Evolutionary conservation across 1,140 invertebrate genomes (phyloP), one percentile per base, ranked within the genome.

Genomic region (Nephotettix cincticeps): DNA sequence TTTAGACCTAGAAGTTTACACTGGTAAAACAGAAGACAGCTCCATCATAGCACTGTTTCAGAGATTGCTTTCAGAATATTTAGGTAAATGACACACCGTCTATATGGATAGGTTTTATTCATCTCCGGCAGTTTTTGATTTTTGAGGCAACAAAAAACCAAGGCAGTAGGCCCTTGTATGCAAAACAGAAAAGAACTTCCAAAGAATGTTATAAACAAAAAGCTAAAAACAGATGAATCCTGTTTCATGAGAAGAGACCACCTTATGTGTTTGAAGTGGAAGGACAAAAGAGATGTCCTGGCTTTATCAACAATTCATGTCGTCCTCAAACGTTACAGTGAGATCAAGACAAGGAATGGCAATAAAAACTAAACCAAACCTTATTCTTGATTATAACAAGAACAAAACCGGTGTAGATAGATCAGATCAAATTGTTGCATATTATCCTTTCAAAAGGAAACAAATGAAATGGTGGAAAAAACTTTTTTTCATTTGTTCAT

Each of bases 391-490:
- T 40, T 40, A 40, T 17, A 40, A 40, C 36, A 40, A 40, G 36
- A 17, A 17, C 6, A 40, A 40, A 17, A 40, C 36, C 17, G 36
- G 66, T 47, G 66, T 47, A n/a, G 32, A 69, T 56, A 67, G 32
- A 43, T 17, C 4, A 36, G 64, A 40, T 67, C 64, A 40, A 21
- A 43, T 67, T 43, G 9, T 67, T 30, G 3, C n/a, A n/a, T n/a
- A n/a, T 43, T 67, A 67, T n/a, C 27, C 64, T 4, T 67, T 30
- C 64, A 40, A 67, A 43, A 30, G 32, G 43, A 67, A 67, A 21
- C 64, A 67, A 67, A 36, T 61, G 23, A 56, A 69, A 54, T 69
- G 68, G 47, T 69, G 68, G 68, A 69, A 69, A 32, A 69, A 69
- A 47, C 9, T 28, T 68, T 68, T 47, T 68, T 68, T 29, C 28